Evolutionary conservation across 1,140 invertebrate species (phyloP), one percentile per base, ranked within the genome.

Genomic region (Drosophila paulistorum): DNA sequence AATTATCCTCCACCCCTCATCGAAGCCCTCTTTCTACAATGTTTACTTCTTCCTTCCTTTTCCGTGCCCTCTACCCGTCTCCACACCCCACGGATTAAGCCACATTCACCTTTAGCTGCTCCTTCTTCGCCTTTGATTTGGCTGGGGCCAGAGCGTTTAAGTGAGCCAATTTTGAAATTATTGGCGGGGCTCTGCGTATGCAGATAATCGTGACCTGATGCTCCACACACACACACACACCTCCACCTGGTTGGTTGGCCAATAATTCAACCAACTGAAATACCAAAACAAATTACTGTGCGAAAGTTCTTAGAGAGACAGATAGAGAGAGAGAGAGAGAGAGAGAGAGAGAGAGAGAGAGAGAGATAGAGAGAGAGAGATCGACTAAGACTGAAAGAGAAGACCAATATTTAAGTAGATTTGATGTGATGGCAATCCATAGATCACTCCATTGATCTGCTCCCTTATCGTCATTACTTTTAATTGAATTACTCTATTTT

Each of bases 131-230:
- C 59, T 68, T 51, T 23, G 45, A 51, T 23, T 23, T 39, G 33
- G 57, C 57, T 39, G 33, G 57, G 57, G 45, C 45, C 57, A 59
- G 57, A 68, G 64, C 68, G 81, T 55, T 85, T 87, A 87, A 87
- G 83, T 87, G 80, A 84, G 84, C 83, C 83, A 87, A 87, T 87
- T 87, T 87, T 80, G 73, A 83, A 87, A 87, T 87, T 87, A 87
- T 87, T 83, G 84, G 76, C 69, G 73, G 80, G 45, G 45, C 45
- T 51, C 83, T 89, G 83, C 83, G 83, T 87, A 87, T 87, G 83
- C 83, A 87, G 83, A 87, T 87, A 87, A 87, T 87, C 83, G 83
- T 87, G 83, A 87, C 84, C 83, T 68, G 84, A 37, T 79, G 70
- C 77, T 70, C 61, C 67, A 70, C 42, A 60, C 54, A 58, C 58